Base-by-base conservation (phyloP, 2,797 vertebrate genomes). In the Paratrypauchen microcephalus region DNA sequence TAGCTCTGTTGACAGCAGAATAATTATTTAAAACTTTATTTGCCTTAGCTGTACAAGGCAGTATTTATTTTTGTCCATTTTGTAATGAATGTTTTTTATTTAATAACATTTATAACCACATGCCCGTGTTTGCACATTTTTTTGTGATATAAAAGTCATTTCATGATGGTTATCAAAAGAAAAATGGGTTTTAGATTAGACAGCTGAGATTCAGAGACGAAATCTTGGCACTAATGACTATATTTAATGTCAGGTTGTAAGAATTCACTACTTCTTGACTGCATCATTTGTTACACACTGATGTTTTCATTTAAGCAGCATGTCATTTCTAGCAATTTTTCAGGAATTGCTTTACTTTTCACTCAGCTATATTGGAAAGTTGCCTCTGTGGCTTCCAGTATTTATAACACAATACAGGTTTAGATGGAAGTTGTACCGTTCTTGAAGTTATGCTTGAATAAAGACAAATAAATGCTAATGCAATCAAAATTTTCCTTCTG, bases 401-500 rank as follows among this genome's bases (percentile, higher is more conserved):
- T 45, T 45, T 45, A 45, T 45, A 45, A 15, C 41, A 45, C 41
- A 45, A 45, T 16, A 15, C 41, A 12, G 30, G 28, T 55, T 54
- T 16, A n/a, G 24, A 30, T 65, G 47, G 39, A 24, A 24, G 23
- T 47, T 21, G 18, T 58, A 26, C 19, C 48, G 77, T 74, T 74
- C 18, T 24, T 45, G 28, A 73, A 81, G 36, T 62, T 19, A 70
- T 61, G 47, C 52, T 57, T 21, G 48, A 59, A 54, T 65, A 63
- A 71, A 64, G 55, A 80, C 11, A 7, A 11, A 23, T 45, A 30
- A 63, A 7, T 70, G 36, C 48, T 74, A 55, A 70, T 71, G 63
- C 57, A 73, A 32, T 24, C 65, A 65, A 75, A 70, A 58, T 68
- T 48, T 52, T 73, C 68, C 23, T 13, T 11, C 3, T 66, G 64